phyloP scores from a whole-genome alignment of 2,113 vertebrate genomes.

The Indicator indicator region DNA sequence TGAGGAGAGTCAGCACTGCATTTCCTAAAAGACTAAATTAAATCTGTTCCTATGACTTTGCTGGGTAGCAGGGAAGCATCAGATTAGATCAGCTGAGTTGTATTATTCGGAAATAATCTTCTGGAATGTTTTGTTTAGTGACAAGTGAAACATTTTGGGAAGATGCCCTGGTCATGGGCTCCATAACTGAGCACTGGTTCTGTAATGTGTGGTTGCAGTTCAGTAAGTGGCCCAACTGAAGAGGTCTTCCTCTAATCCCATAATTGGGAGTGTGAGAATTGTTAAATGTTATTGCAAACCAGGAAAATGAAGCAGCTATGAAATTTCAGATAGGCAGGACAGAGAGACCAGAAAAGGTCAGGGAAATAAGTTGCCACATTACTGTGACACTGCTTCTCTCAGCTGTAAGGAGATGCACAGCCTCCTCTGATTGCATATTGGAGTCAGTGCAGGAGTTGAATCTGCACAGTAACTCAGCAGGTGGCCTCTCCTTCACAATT shows the following conservation, averaged over 20 bases:
- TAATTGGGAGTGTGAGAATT: not conserved
- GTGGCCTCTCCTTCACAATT: not conserved
- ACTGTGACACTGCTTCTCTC: not conserved
- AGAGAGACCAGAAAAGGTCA: not conserved
- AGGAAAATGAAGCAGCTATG: not conserved
- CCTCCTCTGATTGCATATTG: not conserved
- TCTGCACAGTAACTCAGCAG: not conserved
- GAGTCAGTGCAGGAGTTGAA: not conserved
- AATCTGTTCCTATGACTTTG: not conserved
- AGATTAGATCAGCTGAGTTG: not conserved
- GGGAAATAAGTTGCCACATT: not conserved
- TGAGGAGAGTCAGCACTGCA: not conserved
- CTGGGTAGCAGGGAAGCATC: not conserved
- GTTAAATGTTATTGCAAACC: not conserved
- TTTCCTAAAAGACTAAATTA: not conserved
- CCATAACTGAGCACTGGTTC: not conserved
- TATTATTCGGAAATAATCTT: not conserved
- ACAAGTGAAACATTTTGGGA: not conserved
- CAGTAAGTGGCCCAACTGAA: not conserved
- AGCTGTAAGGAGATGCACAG: rapidly evolving
- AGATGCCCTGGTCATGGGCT: not conserved
- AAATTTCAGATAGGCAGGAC: not conserved
- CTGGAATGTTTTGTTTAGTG: not conserved
- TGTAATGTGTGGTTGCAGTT: not conserved
- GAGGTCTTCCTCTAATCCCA: not conserved